Base-by-base conservation (phyloP, 2,113 vertebrate genomes). In the Zosterops japonicus region DNA sequence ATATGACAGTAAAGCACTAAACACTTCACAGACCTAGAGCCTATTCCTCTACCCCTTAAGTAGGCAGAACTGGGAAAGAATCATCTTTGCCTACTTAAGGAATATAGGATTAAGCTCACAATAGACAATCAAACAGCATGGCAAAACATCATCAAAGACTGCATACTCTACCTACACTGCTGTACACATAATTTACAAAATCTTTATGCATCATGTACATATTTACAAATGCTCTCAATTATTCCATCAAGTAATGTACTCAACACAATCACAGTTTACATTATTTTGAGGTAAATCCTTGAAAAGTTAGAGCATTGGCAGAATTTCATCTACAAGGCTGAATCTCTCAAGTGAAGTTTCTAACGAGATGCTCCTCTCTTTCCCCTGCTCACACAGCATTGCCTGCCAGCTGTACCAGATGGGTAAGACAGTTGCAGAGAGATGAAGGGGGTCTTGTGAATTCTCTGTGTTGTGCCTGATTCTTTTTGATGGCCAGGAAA, bases 261-360 rank as follows among this genome's bases (percentile, higher is more conserved):
- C 91, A 92, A 91, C 61, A 82, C 70, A 90, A 83, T 94, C 94
- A 95, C 93, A 96, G 87, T 95, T 95, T 59, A 95, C 50, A 53
- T 82, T 68, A 87, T 88, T 95, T 79, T 94, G 94, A 96, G 96
- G 96, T 96, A 96, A 97, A 95, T 89, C 70, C 59, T 87, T 93
- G 84, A 86, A 85, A 90, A 78, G 31, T 72, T 71, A 81, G 65
- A 78, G 41, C 91, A 89, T 84, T 8, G 21, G 70, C 67, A 78
- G 75, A 81, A 64, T 59, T 96, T 80, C 46, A 82, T 41, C 68
- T 56, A 23, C 70, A 81, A 91, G 79, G 61, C 69, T 74, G 68
- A 88, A 89, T 44, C 47, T 85, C 49, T 19, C 11, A 47, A 76
- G 16, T 6, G 24, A 28, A 60, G 55, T 71, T 80, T 44, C 27